Evolutionary conservation across 2,113 vertebrate species (phyloP).

Genomic region (Panthera tigris): DNA sequence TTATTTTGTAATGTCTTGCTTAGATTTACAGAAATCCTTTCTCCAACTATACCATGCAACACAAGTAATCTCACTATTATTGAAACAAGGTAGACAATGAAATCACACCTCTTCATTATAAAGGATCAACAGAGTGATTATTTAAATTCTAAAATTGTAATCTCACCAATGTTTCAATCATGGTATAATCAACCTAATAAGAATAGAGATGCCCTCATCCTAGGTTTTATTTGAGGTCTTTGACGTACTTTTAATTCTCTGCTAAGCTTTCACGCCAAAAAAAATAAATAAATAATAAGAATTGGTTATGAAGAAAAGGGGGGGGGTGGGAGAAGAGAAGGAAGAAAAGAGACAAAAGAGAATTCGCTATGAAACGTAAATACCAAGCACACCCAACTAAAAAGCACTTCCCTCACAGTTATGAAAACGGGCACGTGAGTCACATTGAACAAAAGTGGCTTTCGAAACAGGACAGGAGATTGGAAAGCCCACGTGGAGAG

Average conservation of each 20-base stretch:
- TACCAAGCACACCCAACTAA: not conserved
- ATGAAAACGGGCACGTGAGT: not conserved
- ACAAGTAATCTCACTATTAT: not conserved
- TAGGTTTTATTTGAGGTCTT: not conserved
- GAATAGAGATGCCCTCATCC: not conserved
- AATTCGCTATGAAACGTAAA: not conserved
- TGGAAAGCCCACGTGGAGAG: not conserved
- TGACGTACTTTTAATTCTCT: not conserved
- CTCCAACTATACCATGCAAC: not conserved
- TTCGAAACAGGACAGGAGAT: not conserved
- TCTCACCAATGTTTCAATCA: not conserved
- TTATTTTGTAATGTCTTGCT: not conserved
- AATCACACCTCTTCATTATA: not conserved
- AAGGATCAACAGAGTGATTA: not conserved
- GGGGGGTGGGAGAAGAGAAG: not conserved
- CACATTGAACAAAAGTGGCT: not conserved
- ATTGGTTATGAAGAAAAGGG: not conserved
- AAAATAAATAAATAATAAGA: not conserved
- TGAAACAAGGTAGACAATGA: not conserved
- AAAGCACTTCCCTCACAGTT: not conserved
- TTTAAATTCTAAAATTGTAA: conserved; percentile 1
- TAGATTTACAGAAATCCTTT: not conserved
- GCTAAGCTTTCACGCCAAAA: not conserved
- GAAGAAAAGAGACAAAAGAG: not conserved
- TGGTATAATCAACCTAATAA: not conserved